Conservation (phyloP, 2,888 invertebrate species). For the Rhodophaea formosa region DNA sequence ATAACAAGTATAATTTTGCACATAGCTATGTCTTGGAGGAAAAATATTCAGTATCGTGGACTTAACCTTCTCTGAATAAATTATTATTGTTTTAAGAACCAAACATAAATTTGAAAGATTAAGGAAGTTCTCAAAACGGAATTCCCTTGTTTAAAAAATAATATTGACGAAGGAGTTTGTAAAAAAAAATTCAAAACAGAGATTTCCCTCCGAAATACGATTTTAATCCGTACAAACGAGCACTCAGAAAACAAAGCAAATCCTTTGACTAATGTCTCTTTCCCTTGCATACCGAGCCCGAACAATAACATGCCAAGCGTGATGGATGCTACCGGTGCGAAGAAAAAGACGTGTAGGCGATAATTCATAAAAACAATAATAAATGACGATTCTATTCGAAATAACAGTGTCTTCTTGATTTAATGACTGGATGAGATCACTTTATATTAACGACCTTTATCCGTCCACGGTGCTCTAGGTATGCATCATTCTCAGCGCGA, state of each 20-base stretch:
- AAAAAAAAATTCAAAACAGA: not conserved
- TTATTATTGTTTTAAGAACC: too few species aligned
- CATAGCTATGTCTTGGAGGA: too few species aligned
- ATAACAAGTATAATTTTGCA: too few species aligned
- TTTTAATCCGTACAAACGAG: constrained; percentile 55
- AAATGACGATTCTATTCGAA: constrained; percentile 56
- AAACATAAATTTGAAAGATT: too few species aligned
- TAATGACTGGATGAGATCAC: constrained; percentile 36
- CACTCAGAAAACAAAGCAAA: constrained; percentile 58
- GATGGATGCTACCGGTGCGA: constrained; percentile 70
- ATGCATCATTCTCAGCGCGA: too few species aligned
- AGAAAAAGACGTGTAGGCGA: constrained; percentile 65
- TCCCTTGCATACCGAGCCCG: constrained; percentile 48
- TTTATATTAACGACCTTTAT: constrained; percentile 16
- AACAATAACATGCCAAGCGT: constrained; percentile 60
- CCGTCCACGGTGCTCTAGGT: too few species aligned
- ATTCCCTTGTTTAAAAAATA: too few species aligned
- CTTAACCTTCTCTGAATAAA: too few species aligned
- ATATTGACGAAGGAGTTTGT: not conserved
- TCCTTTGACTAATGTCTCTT: constrained; percentile 59
- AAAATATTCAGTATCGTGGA: too few species aligned
- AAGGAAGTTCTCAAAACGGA: too few species aligned
- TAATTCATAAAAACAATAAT: constrained; percentile 74
- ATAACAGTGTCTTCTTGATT: constrained; percentile 62
- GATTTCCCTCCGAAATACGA: constrained; percentile 2